A percentile compares a stretch with the other conserved stretches of the same genome.
phyloP scores from a whole-genome alignment of 2,797 vertebrate species.

The Ctenosaura bakeri region DNA sequence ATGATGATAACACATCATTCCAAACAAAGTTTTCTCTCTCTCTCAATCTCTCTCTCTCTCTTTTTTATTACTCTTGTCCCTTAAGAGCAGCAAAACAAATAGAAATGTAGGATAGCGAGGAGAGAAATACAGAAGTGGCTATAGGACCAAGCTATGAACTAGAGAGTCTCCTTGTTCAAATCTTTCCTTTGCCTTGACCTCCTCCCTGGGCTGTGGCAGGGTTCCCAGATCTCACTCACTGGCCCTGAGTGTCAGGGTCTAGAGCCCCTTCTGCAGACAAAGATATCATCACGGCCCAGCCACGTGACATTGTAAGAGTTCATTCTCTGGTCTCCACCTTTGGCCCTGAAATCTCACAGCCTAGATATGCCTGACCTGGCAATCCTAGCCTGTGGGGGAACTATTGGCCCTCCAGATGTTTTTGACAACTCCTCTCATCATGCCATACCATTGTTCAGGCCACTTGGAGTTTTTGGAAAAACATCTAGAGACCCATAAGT shows the following conservation, averaged over 20 bases:
- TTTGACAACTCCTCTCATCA: too few relatives aligned
- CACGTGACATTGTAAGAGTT: too few relatives aligned
- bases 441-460: not conserved
- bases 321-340: too few relatives aligned
- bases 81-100: not conserved
- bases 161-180: not conserved
- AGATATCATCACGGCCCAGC: too few relatives aligned
- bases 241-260: too few relatives aligned
- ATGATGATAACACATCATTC: fast-evolving
- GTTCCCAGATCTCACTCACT: not conserved
- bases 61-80: not conserved
- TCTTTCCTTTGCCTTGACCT: not conserved
- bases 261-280: not conserved
- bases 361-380: too few relatives aligned
- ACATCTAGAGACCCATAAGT: not conserved
- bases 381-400: not conserved
- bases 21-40: not conserved
- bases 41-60: too few relatives aligned
- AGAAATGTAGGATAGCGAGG: not conserved
- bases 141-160: not conserved
- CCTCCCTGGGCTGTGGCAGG: not conserved
- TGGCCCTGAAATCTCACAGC: too few relatives aligned
- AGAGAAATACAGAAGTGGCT: not conserved
- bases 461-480: not conserved
- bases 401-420: not conserved